Evolutionary conservation across 2,888 invertebrate species (phyloP).

Genomic region (Archaeoteleia sp.): DNA sequence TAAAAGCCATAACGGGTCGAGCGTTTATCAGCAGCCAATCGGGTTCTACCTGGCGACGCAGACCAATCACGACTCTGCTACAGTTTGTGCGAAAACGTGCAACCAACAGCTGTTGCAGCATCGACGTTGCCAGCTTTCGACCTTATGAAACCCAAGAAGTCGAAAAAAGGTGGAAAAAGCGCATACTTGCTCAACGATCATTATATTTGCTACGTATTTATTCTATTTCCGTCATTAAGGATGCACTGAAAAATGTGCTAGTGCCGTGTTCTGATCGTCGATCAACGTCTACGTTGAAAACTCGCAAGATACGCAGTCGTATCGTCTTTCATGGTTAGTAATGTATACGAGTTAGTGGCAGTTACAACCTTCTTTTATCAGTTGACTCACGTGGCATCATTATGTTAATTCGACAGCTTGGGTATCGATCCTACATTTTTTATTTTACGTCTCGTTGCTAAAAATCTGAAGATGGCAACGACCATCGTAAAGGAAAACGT

Average conservation of each 20-base stretch:
- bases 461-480: too few relatives aligned
- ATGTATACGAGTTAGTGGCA: constrained; percentile 17
- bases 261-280: background rate
- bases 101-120: constrained; percentile 59
- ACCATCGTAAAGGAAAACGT: too few relatives aligned
- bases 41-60: constrained; percentile 50
- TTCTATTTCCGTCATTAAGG: background rate
- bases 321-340: constrained; percentile 28
- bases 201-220: background rate
- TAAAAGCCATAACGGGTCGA: constrained; percentile 49
- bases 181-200: too few relatives aligned
- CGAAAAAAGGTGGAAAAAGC: background rate
- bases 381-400: too few relatives aligned
- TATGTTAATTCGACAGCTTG: constrained; percentile 1
- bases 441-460: too few relatives aligned
- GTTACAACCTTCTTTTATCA: constrained; percentile 1
- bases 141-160: background rate
- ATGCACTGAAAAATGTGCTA: background rate
- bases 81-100: constrained; percentile 53
- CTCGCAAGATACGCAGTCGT: constrained; percentile 3
- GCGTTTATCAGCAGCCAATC: constrained; percentile 64
- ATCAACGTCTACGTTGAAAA: background rate
- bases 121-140: constrained; percentile 49
- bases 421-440: constrained; percentile 18
- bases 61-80: constrained; percentile 59